Base-by-base conservation (phyloP, 2,888 invertebrate genomes). In the Mylabris sibirica region DNA sequence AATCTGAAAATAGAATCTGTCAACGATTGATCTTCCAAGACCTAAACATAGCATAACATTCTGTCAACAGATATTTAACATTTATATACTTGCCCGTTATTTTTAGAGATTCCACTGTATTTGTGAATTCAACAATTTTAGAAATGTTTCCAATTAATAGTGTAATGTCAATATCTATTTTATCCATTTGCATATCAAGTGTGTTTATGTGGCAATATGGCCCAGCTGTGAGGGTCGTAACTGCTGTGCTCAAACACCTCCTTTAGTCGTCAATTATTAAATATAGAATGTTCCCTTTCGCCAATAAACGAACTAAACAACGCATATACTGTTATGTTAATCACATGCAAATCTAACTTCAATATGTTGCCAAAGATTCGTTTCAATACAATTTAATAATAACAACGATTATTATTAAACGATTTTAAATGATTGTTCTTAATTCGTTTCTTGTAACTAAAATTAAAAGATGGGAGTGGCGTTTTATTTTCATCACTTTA, bases 211-310 rank as follows among this genome's bases (percentile, higher is more conserved):
- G 75, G 81, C 77, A 79, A 79, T 80, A 77, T 74, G 72, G 72
- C 72, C 77, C 82, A 82, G 81, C 80, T 82, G 82, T 68, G 75
- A 77, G 75, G 77, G 76, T 79, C 78, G 79, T 80, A 82, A 81
- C 80, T 79, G 79, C 76, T 79, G 78, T 74, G 72, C 75, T 75
- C 76, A 68, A 72, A 78, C 78, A 78, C 79, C 79, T 78, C 75
- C 77, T 77, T 76, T 73, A 76, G 76, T 78, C 78, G 77, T 77
- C 80, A 79, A 80, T 79, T 80, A 79, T 79, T 79, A 80, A 80
- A 80, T 80, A 78, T 77, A 76, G 76, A 76, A 71, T 68, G 65
- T 69, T 68, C 64, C 66, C 66, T 69, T 69, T 68, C 63, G 64
- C 71, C 75, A 74, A 75, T 75, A 73, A 74, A 69, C 71, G 70